Base-by-base conservation (phyloP, 1,140 invertebrate genomes). In the Meteorus sp. region DNA sequence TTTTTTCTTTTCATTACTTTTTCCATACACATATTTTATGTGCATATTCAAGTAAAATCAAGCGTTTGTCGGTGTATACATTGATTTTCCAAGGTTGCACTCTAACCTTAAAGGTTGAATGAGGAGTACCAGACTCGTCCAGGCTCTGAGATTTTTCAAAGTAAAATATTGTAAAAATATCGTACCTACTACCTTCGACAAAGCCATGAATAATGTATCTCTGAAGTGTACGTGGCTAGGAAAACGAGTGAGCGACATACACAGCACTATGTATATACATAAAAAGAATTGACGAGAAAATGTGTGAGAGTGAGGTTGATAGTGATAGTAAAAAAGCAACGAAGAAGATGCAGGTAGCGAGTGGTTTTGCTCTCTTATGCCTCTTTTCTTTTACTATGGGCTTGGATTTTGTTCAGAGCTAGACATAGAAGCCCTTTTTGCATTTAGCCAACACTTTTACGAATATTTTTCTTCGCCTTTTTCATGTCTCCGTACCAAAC, bases 101-200 rank as follows among this genome's bases (percentile, higher is more conserved):
- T 50, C 33, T 33, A 33, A 52, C 29, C 47, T n/a, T n/a, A 15
- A 33, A 19, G 35, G 15, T 31, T 31, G 1, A 31, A 15, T 15
- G 25, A 31, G n/a, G 15, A 50, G 20, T 13, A 13, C 19, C 13
- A n/a, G 1, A 8, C 9, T 31, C 8, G 27, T 50, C 35, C 56
- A 27, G 17, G 50, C 19, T 37, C 9, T 41, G 37, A 35, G 47
- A 70, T 65, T 68, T 68, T 64, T 62, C 41, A 56, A 59, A 61
- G 66, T 68, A 65, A 70, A 69, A 72, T 69, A 64, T 61, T 63
- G 57, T 65, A 71, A 71, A 70, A 70, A 69, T 71, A 70, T 63
- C 62, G 62, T 43, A 63, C 62, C 59, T 53, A 65, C 62, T 60
- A 55, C 50, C 62, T 58, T 70, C 63, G 70, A 62, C 63, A 62